Evolutionary conservation across 2,113 vertebrate genomes (phyloP).

Genomic region (Bubo blakistoni): DNA sequence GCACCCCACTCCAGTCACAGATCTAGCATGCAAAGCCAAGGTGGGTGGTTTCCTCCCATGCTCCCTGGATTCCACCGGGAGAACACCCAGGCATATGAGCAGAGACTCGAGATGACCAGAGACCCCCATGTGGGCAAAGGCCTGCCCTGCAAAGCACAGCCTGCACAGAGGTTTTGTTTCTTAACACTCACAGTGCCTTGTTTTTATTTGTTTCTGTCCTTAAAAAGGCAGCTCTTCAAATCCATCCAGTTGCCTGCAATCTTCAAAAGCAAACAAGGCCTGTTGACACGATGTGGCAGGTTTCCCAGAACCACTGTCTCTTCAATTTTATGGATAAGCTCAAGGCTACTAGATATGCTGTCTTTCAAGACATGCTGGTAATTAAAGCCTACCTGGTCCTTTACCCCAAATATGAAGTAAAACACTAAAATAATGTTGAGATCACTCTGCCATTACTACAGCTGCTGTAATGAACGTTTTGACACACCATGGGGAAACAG

Average conservation of each 20-base stretch:
- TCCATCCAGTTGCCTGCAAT: not conserved
- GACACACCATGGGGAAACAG: not conserved
- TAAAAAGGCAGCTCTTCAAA: not conserved
- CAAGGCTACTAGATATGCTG: not conserved
- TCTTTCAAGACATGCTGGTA: not conserved
- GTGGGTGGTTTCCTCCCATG: not conserved
- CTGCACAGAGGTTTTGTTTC: not conserved
- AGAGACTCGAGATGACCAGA: not conserved
- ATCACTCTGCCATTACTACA: not conserved
- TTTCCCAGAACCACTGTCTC: slow-evolving; percentile 14
- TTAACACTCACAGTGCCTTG: not conserved
- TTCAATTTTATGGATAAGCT: not conserved
- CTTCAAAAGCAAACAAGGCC: slow-evolving; percentile 1
- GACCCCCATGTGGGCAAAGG: not conserved
- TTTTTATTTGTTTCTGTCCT: not conserved
- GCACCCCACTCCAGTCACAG: not conserved
- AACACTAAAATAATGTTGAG: not conserved
- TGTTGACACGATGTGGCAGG: not conserved
- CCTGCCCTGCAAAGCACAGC: not conserved
- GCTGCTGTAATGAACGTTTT: not conserved
- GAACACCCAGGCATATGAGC: not conserved
- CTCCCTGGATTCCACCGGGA: not conserved
- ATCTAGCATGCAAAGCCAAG: not conserved
- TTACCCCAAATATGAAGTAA: not conserved
- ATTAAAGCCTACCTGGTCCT: not conserved